Base-by-base conservation (phyloP, 2,888 invertebrate genomes). In the Tenthredo scrophulariae region DNA sequence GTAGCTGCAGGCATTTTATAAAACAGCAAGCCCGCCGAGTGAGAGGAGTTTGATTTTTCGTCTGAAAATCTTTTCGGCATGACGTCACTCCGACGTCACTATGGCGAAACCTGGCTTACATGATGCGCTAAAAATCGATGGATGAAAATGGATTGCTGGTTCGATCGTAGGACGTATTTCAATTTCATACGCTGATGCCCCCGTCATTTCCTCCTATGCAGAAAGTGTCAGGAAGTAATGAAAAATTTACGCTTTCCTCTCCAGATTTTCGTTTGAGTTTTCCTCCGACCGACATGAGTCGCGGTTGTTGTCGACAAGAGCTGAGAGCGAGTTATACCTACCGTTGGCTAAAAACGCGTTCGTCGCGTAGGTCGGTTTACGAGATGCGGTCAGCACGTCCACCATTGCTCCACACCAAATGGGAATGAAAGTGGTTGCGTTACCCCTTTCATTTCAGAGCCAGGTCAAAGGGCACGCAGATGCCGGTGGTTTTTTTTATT, bases 171-270 rank as follows among this genome's bases (percentile, higher is more conserved):
- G 89, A 89, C 89, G 89, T 89, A 90, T 91, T 91, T 91, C 91
- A 91, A 91, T 91, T 91, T 91, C 90, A 91, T 90, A 90, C 88
- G 87, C 89, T 90, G 89, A 87, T 87, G 90, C 88, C 85, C 88
- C 87, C 88, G 89, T 90, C 91, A 90, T 91, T 91, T 90, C 86
- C 87, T 88, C 85, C 87, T 86, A 87, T 89, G 88, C 87, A 89
- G 88, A 88, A 89, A 88, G 88, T 89, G 90, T 91, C 90, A 90
- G 87, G 86, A 86, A 58, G 85, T 89, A 91, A 91, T 91, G 91
- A 91, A 91, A 91, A 91, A 91, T 91, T 91, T 91, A 91, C 89
- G 87, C 87, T 67, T n/a, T 67, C 22, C 67, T 40, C 62, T 43
- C 22, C n/a, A 10, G 15, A 15, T 10, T 33, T 33, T 43, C 62